Conservation (phyloP, 1,140 invertebrate genomes). For the Chironomus tepperi region DNA sequence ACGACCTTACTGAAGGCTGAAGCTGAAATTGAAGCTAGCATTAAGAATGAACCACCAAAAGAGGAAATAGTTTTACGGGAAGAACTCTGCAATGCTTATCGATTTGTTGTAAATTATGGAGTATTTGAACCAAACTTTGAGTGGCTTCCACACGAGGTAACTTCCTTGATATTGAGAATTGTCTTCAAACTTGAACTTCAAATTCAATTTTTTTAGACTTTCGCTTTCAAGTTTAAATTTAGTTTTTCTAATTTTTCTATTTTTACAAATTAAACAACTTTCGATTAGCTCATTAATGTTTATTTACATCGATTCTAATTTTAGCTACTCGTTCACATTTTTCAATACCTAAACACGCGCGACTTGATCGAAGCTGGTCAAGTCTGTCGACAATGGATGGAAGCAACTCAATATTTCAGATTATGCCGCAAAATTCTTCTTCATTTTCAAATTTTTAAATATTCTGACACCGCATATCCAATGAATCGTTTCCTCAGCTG, state of each 20-base stretch:
- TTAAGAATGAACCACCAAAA: too few species aligned
- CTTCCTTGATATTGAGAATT: background rate
- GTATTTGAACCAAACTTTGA: slow-evolving; percentile 1
- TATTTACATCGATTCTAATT: background rate
- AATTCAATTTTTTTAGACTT: background rate
- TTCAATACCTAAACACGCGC: background rate
- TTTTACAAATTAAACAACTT: background rate
- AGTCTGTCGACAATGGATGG: background rate
- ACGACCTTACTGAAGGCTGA: background rate
- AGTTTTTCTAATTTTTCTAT: background rate
- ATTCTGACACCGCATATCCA: background rate
- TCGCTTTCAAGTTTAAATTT: background rate
- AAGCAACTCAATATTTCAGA: background rate
- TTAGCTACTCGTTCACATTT: slow-evolving; percentile 12
- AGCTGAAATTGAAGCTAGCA: background rate
- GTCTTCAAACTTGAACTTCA: background rate
- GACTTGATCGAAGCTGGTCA: background rate
- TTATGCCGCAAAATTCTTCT: background rate
- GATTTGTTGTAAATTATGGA: slow-evolving; percentile 11
- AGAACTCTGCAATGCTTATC: background rate
- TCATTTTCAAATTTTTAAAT: slow-evolving; percentile 18
- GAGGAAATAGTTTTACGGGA: background rate
- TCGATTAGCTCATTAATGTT: background rate
- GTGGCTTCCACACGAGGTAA: background rate
- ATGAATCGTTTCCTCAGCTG: background rate